Evolutionary conservation across 2,888 invertebrate species (phyloP).

Genomic region (Idaea aversata): DNA sequence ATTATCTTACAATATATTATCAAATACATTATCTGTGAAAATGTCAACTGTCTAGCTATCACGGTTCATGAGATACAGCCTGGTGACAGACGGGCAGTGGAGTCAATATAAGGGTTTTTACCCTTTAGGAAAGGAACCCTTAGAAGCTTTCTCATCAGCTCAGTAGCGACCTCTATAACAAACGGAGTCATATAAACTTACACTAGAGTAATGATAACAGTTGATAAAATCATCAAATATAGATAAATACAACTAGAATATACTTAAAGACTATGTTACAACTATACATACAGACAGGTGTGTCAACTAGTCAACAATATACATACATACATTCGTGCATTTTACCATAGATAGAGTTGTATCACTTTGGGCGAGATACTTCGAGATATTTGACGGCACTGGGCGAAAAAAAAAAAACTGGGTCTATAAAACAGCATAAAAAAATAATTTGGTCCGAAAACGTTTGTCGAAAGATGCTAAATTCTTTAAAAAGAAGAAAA

Average conservation of each 20-base stretch:
- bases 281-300: conserved; percentile 1
- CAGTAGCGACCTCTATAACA: conserved; percentile 1
- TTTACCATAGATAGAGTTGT: neutral
- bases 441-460: no score
- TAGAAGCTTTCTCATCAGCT: neutral
- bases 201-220: neutral
- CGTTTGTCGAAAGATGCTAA: no score
- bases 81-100: no score
- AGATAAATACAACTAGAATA: neutral
- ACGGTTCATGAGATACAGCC: no score
- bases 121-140: neutral
- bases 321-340: neutral
- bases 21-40: no score
- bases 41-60: no score
- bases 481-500: no score
- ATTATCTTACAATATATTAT: no score
- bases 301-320: neutral
- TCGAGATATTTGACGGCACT: neutral
- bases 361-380: neutral
- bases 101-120: no score
- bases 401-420: no score
- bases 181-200: neutral
- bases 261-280: neutral
- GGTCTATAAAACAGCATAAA: no score
- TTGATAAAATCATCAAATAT: neutral